These are phyloP conservation scores for Campoletis sonorensis DNA, from an alignment of 1,140 invertebrate genomes.

Conservation along the genomic window DNA sequence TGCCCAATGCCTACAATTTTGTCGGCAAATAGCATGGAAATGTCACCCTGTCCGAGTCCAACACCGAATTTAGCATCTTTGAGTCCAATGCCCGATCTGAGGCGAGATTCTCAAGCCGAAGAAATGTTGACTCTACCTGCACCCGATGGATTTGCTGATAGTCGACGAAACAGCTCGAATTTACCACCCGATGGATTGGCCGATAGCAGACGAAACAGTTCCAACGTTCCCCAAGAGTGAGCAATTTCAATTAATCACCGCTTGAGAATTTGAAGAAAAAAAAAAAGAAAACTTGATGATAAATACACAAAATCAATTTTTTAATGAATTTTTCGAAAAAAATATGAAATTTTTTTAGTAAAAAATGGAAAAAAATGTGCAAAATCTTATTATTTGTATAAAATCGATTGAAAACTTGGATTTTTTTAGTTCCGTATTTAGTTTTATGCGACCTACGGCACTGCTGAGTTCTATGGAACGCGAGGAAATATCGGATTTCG, in stretches of 20 bases:
- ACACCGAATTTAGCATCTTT: conserved; percentile 79
- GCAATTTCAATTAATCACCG: conserved; percentile 13
- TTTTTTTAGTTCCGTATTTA: neutral
- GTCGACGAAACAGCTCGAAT: conserved; percentile 81
- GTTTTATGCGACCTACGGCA: neutral
- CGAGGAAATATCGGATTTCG: neutral
- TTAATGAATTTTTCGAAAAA: too few relatives aligned
- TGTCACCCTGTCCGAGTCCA: conserved; percentile 80
- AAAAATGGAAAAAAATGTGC: too few relatives aligned
- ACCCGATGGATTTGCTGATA: conserved; percentile 86
- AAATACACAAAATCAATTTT: too few relatives aligned
- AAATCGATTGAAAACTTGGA: neutral
- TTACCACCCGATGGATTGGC: conserved; percentile 67
- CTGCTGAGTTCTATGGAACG: neutral
- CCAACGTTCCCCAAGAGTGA: conserved; percentile 78
- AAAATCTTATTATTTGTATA: too few relatives aligned
- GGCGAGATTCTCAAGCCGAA: conserved; percentile 81
- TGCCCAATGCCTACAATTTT: conserved; percentile 71
- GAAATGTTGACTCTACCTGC: conserved; percentile 81
- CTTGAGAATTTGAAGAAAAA: neutral
- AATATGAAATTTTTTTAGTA: too few relatives aligned
- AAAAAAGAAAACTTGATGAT: neutral
- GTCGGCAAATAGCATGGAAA: conserved; percentile 74
- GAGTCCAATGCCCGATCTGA: conserved; percentile 82
- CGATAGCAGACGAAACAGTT: conserved; percentile 80